Evolutionary conservation across 1,140 invertebrate species (phyloP), one percentile per base, ranked within the genome.

Genomic region (Chlorops oryzae): DNA sequence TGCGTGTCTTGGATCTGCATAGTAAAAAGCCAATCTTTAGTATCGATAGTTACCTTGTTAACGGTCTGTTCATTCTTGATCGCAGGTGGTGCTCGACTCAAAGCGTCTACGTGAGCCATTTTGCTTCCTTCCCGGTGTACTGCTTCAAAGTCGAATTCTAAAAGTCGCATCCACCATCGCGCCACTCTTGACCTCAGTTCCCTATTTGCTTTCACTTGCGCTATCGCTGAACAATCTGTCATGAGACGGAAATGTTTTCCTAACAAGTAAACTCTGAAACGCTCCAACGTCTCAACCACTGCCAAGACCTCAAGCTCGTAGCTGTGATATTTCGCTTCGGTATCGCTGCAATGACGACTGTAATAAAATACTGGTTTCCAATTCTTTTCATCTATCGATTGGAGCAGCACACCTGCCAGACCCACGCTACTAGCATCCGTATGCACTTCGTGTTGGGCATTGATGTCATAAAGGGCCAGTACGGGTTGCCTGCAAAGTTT

Each of bases 251-350:
- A 75, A 12, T 41, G 35, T 15, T 64, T 66, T 1, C 66, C 69
- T n/a, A 72, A 13, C 12, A 73, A 28, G 34, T 64, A 71, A 13
- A 61, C 52, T 18, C 66, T 55, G 35, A 73, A 74, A 20, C 53
- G 47, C 47, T 67, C 62, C 0, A 74, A 27, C 0, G 56, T 44
- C 38, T 51, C 41, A 7, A 66, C 51, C 5, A 66, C 56, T 6
- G 65, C 65, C 24, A 71, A 63, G 49, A 35, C 65, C 37, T 72
- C 70, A 1, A 73, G 47, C 47, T 75, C 72, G 49, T 63, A 73
- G 48, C 50, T 59, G 24, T 70, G 65, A 40, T 61, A 72, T 51
- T 71, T 69, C n/a, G n/a, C n/a, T n/a, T n/a, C n/a, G n/a, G n/a
- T n/a, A n/a, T n/a, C n/a, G n/a, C n/a, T n/a, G n/a, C n/a, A n/a